Evolutionary conservation across 2,797 vertebrate species (phyloP).

Genomic region (Hemibagrus guttatus): DNA sequence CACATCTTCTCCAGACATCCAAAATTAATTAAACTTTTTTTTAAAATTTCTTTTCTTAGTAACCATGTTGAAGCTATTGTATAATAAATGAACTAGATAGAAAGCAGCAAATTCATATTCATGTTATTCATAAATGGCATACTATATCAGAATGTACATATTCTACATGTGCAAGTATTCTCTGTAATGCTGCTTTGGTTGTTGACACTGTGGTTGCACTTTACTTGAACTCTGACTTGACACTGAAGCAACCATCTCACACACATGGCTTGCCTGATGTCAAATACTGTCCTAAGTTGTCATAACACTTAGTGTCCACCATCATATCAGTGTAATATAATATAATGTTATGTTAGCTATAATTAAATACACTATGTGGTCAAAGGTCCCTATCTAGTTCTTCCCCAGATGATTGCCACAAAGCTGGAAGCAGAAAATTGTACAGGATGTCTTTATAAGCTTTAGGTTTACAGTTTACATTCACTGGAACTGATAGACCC

Average conservation of each 20-base stretch:
- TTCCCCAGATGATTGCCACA: not conserved
- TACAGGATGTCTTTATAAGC: not conserved
- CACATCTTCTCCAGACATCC: not conserved
- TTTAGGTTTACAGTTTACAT: not conserved
- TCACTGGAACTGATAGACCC: not conserved
- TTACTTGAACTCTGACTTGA: not conserved
- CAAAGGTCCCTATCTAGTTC: not conserved
- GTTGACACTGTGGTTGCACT: not conserved
- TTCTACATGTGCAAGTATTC: no score
- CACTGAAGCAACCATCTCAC: not conserved
- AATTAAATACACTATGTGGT: not conserved
- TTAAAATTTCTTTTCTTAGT: not conserved
- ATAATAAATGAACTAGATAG: not conserved
- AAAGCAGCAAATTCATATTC: not conserved
- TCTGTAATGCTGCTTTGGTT: not conserved
- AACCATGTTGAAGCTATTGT: not conserved
- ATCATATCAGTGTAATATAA: not conserved
- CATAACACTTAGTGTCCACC: not conserved
- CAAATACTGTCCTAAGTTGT: not conserved
- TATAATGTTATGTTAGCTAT: not conserved
- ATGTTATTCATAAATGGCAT: not conserved
- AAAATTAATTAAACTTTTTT: not conserved
- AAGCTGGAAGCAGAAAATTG: not conserved
- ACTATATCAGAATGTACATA: not conserved
- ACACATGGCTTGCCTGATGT: not conserved